These are phyloP conservation scores for Halichoeres trimaculatus DNA, from an alignment of 2,113 vertebrate genomes.

Conservation along the genomic window DNA sequence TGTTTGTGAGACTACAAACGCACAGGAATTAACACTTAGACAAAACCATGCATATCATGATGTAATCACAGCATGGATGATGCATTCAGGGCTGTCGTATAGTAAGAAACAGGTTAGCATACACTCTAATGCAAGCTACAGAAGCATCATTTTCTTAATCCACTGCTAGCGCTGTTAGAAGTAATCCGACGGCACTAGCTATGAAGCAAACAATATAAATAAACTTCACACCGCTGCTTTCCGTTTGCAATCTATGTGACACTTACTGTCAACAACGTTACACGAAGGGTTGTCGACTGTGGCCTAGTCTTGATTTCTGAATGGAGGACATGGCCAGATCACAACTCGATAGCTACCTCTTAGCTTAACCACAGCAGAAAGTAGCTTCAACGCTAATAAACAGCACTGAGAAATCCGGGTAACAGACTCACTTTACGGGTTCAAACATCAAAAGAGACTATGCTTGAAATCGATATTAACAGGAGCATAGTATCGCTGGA, in stretches of 20 bases:
- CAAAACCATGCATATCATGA: slow-evolving; percentile 12
- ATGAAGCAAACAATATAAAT: not conserved
- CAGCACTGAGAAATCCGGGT: slow-evolving; percentile 28
- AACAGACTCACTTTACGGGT: not conserved
- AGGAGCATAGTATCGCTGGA: not conserved
- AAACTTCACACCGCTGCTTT: not conserved
- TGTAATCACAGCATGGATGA: slow-evolving; percentile 17
- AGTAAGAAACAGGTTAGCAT: not conserved
- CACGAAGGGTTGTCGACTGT: slow-evolving; percentile 5
- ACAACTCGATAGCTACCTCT: slow-evolving; percentile 48
- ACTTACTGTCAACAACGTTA: not conserved
- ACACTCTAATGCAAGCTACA: slow-evolving; percentile 16
- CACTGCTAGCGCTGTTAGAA: slow-evolving; percentile 29
- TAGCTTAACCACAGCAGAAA: slow-evolving; percentile 48
- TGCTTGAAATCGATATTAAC: not conserved
- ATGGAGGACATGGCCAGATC: slow-evolving; percentile 33
- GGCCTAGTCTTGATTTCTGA: slow-evolving; percentile 49
- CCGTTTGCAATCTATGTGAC: not conserved
- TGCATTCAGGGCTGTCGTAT: slow-evolving; percentile 16
- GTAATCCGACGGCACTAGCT: not conserved
- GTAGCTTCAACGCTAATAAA: slow-evolving; percentile 49
- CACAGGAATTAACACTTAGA: not conserved
- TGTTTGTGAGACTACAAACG: not conserved
- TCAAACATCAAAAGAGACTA: not conserved
- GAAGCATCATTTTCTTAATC: slow-evolving; percentile 29